phyloP scores from a whole-genome alignment of 2,797 vertebrate species.

The Pseudochirops cupreus region DNA sequence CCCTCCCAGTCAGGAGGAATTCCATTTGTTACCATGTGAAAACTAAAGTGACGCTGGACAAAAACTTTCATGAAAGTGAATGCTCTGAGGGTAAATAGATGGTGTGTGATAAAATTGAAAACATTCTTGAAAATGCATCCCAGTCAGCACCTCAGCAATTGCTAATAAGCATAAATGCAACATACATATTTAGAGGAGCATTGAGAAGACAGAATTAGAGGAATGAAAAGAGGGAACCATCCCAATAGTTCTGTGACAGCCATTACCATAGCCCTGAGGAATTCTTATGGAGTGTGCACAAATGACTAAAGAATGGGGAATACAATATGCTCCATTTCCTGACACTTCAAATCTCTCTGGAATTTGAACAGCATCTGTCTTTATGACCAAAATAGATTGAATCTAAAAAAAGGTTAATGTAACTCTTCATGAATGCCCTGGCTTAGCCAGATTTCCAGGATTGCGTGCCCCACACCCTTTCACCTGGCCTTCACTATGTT shows the following conservation, averaged over 20 bases:
- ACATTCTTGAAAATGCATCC: not conserved
- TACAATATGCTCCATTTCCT: not conserved
- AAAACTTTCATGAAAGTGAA: not conserved
- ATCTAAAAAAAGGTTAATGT: not conserved
- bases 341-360: constrained; percentile 4
- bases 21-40: not conserved
- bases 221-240: not conserved
- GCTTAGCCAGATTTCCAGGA: not conserved
- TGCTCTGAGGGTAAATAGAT: not conserved
- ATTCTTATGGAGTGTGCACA: not conserved
- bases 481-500: not conserved
- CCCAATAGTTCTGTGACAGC: no score
- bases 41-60: not conserved
- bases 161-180: not conserved
- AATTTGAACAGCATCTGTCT: not conserved
- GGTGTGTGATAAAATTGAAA: not conserved
- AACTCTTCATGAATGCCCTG: not conserved
- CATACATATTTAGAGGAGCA: not conserved
- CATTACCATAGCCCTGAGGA: not conserved
- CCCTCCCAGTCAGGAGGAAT: not conserved
- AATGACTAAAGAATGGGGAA: not conserved
- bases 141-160: not conserved
- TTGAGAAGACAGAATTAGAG: no score
- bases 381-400: not conserved
- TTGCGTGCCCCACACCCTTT: not conserved